These are phyloP conservation scores for Teleiodes luculella DNA, from an alignment of 2,888 invertebrate species.

Conservation along the genomic window DNA sequence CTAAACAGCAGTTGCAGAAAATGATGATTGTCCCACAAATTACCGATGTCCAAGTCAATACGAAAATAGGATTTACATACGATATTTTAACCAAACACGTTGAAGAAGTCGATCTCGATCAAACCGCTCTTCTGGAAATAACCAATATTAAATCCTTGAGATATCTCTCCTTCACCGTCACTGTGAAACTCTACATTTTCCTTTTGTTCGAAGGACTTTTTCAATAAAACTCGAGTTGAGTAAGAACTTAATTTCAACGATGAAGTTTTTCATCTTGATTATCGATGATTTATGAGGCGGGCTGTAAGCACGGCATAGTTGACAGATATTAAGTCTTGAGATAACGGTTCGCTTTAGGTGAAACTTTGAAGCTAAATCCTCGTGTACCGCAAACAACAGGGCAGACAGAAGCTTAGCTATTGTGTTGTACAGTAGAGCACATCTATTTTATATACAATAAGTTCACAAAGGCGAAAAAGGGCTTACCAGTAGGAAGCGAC, in stretches of 20 bases:
- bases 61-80: too few species aligned
- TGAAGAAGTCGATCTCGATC: too few species aligned
- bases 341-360: conserved; percentile 29
- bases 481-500: too few species aligned
- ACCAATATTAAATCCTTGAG: not conserved
- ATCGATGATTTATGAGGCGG: conserved; percentile 31
- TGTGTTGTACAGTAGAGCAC: not conserved
- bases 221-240: conserved; percentile 14
- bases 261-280: conserved; percentile 31
- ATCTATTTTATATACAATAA: not conserved
- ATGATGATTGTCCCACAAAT: too few species aligned
- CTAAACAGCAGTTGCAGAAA: too few species aligned
- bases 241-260: conserved; percentile 23
- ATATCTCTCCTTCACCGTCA: conserved; percentile 3
- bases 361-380: conserved; percentile 4
- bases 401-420: conserved; percentile 1
- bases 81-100: too few species aligned
- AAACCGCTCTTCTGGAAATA: too few species aligned
- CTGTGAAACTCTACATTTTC: conserved; percentile 7
- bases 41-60: too few species aligned
- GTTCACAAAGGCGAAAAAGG: not conserved
- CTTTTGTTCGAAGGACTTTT: conserved; percentile 10
- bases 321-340: conserved; percentile 32
- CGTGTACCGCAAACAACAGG: not conserved
- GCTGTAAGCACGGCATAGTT: conserved; percentile 20